phyloP scores from a whole-genome alignment of 2,888 invertebrate genomes.

The Chrysolina oricalcia region DNA sequence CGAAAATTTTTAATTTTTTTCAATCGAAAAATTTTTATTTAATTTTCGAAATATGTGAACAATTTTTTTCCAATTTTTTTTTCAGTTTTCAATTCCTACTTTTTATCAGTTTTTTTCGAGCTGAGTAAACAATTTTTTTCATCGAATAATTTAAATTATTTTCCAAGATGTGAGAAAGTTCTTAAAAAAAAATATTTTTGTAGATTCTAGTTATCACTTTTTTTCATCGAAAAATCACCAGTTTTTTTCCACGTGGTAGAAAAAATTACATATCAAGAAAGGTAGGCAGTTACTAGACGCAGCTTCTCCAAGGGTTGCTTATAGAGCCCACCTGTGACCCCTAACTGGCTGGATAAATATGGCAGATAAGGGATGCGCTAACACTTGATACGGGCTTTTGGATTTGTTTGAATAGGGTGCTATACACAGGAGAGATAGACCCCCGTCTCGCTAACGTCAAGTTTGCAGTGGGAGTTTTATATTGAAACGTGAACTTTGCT shows the following conservation, averaged over 20 bases:
- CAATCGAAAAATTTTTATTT: no score
- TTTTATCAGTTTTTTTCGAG: no score
- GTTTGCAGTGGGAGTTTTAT: not conserved
- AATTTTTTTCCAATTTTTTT: no score
- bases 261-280: slow-evolving; percentile 52
- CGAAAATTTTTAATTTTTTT: no score
- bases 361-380: slow-evolving; percentile 39
- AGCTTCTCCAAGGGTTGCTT: slow-evolving; percentile 29
- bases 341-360: slow-evolving; percentile 46
- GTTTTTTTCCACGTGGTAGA: slow-evolving; percentile 42
- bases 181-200: no score
- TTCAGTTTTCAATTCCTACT: no score
- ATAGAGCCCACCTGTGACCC: slow-evolving; percentile 47
- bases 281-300: slow-evolving; percentile 16
- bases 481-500: not conserved
- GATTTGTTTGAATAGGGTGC: slow-evolving; percentile 16
- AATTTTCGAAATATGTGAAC: no score
- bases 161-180: no score
- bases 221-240: no score
- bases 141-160: no score
- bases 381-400: slow-evolving; percentile 33
- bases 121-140: no score
- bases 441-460: not conserved
- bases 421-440: not conserved
- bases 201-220: no score